These are phyloP conservation scores for Xestobium rufovillosum DNA, from an alignment of 2,888 invertebrate species.

Conservation along the genomic window DNA sequence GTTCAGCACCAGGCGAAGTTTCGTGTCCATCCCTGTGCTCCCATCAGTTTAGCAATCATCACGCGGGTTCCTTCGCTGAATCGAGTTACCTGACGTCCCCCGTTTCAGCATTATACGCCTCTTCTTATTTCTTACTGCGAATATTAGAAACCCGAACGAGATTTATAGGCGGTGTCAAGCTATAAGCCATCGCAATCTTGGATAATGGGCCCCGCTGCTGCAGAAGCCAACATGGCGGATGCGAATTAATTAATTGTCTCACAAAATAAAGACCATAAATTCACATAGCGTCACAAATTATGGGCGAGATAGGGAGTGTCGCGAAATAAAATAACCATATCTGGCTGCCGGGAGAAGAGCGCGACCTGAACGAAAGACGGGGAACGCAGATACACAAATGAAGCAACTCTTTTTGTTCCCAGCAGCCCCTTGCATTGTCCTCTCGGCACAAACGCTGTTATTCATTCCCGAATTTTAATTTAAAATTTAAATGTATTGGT, in stretches of 20 bases:
- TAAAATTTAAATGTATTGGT: too few species aligned
- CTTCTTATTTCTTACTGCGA: constrained; percentile 29
- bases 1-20: too few species aligned
- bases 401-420: constrained; percentile 1
- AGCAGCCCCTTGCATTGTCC: too few species aligned
- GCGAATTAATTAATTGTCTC: constrained; percentile 47
- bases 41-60: too few species aligned
- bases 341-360: constrained; percentile 30
- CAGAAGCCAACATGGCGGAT: constrained; percentile 38
- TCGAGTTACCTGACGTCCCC: constrained; percentile 3
- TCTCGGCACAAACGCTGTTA: too few species aligned
- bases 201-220: constrained; percentile 41
- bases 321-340: constrained; percentile 46
- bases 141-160: constrained; percentile 41
- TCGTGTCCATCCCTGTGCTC: too few species aligned
- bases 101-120: constrained; percentile 5
- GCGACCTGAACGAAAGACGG: constrained; percentile 4
- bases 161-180: constrained; percentile 42
- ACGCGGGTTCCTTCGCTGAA: too few species aligned
- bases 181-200: constrained; percentile 44
- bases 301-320: constrained; percentile 45
- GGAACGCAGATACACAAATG: too few species aligned
- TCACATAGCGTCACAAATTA: constrained; percentile 46
- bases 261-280: constrained; percentile 47
- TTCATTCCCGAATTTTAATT: too few species aligned